Evolutionary conservation across 2,797 vertebrate species (phyloP).

Genomic region (Octomys mimax): DNA sequence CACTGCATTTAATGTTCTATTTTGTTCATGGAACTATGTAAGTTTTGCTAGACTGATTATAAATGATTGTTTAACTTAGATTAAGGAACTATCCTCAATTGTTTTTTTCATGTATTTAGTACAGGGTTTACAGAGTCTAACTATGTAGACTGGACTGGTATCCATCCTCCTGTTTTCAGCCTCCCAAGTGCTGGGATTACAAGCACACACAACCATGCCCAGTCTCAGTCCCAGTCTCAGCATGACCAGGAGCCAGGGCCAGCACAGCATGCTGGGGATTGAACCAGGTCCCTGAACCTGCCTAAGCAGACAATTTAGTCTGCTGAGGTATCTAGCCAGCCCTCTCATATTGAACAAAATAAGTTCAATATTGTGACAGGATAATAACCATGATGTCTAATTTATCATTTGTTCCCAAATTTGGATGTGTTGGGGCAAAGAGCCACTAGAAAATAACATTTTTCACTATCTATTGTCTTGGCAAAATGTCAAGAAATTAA

Average conservation of each 20-base stretch:
- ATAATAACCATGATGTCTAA: background rate
- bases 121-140: no score
- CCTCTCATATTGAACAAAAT: background rate
- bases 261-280: no score
- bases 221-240: no score
- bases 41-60: slow-evolving; percentile 56
- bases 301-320: no score
- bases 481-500: slow-evolving; percentile 47
- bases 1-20: slow-evolving; percentile 73
- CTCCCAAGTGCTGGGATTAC: no score
- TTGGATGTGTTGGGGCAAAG: background rate
- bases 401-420: slow-evolving; percentile 34
- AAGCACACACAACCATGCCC: no score
- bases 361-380: background rate
- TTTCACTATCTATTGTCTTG: background rate
- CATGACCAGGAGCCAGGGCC: no score
- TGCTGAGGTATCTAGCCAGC: no score
- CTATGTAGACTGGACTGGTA: no score
- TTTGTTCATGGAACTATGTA: slow-evolving; percentile 24
- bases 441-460: background rate
- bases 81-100: background rate
- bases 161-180: no score
- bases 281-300: no score
- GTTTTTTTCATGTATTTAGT: no score
- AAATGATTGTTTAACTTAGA: slow-evolving; percentile 14